phyloP scores from a whole-genome alignment of 30 jellyfish, hydroid and myxozoan species.

The Aurelia aurita region DNA sequence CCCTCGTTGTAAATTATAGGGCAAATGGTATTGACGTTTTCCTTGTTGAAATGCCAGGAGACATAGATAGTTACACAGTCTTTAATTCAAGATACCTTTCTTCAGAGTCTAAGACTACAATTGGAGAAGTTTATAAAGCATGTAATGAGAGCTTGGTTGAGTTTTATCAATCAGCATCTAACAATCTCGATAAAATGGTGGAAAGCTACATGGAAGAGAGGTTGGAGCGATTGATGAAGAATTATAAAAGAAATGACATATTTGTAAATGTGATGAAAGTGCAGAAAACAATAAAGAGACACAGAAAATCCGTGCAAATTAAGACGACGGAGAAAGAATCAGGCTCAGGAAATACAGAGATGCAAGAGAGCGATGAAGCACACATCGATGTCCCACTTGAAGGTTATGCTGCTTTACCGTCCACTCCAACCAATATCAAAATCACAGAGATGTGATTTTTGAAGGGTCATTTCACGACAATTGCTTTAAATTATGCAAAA shows the following conservation, averaged over 20 bases:
- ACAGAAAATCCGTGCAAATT: neutral
- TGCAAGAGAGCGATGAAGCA: neutral
- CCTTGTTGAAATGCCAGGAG: no score
- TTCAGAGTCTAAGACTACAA: neutral
- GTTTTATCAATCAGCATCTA: neutral
- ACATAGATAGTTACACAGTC: no score
- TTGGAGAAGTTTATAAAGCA: slow-evolving; percentile 2
- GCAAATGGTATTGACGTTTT: no score
- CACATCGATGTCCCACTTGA: neutral
- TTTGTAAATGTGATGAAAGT: neutral
- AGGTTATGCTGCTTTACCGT: no score
- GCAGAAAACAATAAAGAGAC: neutral
- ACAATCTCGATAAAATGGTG: neutral
- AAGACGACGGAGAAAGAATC: neutral
- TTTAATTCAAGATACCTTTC: neutral
- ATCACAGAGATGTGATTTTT: no score
- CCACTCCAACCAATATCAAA: no score
- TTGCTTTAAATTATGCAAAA: no score
- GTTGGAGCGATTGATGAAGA: neutral
- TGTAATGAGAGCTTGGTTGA: slow-evolving; percentile 23
- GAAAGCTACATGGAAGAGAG: slow-evolving; percentile 9
- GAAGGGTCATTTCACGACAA: no score
- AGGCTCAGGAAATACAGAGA: neutral
- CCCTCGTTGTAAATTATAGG: no score
- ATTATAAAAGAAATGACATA: neutral